Evolutionary conservation across 2,888 invertebrate species (phyloP), one percentile per base, ranked within the genome.

Genomic region (Sinopyrophorus schimmeli): DNA sequence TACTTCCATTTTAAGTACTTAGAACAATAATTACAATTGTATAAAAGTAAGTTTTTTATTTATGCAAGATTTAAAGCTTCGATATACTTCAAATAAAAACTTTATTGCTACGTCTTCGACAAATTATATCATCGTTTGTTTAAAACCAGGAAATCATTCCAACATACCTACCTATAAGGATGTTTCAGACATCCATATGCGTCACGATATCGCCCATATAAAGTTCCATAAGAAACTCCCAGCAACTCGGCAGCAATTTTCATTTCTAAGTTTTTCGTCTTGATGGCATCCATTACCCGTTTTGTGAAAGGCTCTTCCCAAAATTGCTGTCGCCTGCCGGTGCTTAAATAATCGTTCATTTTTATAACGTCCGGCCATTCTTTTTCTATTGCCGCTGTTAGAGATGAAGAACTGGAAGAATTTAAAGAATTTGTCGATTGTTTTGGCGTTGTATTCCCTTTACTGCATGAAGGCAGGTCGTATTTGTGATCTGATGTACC

Each of bases 221-320:
- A 78, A 0, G 92, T 92, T 3, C 92, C 92, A 75, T 93, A 93
- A 31, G 91, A 92, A 0, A 93, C 92, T 1, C 92, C 92, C 31
- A 92, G 76, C 46, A 93, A 81, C 71, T 92, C 91, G 1, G 92
- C 92, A 2, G 91, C 92, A 59, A 89, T 89, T 74, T 93, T 93
- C 92, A 93, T 92, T 75, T 93, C 92, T 66, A 93, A 73, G 76
- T 91, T 91, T 73, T 92, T 92, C 55, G 89, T 86, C 64, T 92
- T 86, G 16, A 92, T 92, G 10, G 90, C 89, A 69, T 92, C 92
- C 87, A 92, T 89, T 26, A 92, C 84, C 66, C 91, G 77, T 71
- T 89, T 87, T 17, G 92, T 92, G 65, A 91, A 92, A 30, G 89
- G 86, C 70, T 92, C 92, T 68, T 92, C 92, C 92, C 92, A 93